Evolutionary conservation across 2,888 invertebrate species (phyloP), one percentile per base, ranked within the genome.

Genomic region (Saturnia japonica): DNA sequence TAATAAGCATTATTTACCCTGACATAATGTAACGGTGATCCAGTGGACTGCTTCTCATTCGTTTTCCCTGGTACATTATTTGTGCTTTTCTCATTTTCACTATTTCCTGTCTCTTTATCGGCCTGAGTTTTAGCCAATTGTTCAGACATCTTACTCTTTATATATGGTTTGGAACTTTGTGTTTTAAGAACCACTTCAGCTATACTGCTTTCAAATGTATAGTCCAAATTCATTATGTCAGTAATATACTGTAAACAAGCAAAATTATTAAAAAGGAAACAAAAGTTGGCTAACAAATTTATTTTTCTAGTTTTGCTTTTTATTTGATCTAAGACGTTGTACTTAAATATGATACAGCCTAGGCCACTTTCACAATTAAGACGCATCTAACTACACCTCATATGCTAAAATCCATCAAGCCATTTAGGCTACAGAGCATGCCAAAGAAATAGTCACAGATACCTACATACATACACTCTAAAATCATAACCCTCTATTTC

Each of bases 181-280:
- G 68, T 57, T 11, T n/a, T 34, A 8, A 57, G 12, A 22, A 68
- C 12, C 68, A 47, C 22, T 42, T 51, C n/a, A 22, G 40, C 54
- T 11, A 42, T 42, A 7, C 42, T 42, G 42, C 40, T 22, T 42
- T 60, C 60, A 43, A 60, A 68, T 28, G 64, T 54, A 34, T 68
- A 54, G 19, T 71, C 71, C 40, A 42, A 19, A n/a, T 67, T 42
- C 54, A 70, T 40, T 57, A 70, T 67, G n/a, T 66, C 16, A 1
- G 43, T 67, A 0, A 70, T 14, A 1, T 25, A 11, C 70, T 70
- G 57, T 25, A 57, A 70, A n/a, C n/a, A n/a, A n/a, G n/a, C n/a
- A n/a, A n/a, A n/a, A n/a, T n/a, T n/a, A n/a, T n/a, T n/a, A n/a
- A n/a, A n/a, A n/a, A n/a, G n/a, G n/a, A n/a, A n/a, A n/a, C n/a